phyloP scores from a whole-genome alignment of 2,797 vertebrate species.

The Poecilia gillii region DNA sequence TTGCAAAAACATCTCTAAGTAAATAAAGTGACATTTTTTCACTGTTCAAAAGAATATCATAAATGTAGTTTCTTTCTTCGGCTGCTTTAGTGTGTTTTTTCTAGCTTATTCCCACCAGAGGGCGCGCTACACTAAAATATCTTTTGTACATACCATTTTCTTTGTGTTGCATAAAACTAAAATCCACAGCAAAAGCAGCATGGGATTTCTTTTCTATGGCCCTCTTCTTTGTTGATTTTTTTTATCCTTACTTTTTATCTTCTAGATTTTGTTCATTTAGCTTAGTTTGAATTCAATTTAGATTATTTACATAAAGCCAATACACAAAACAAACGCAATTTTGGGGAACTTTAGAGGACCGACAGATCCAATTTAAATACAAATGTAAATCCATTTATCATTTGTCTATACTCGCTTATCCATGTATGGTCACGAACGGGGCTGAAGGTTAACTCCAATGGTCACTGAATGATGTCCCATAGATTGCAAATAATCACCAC shows the following conservation, averaged over 20 bases:
- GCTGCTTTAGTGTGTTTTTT: constrained; percentile 4
- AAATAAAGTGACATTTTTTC: not conserved
- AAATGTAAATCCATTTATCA: not conserved
- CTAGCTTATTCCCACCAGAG: constrained; percentile 38
- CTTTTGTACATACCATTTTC: not conserved
- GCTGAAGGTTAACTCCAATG: no score
- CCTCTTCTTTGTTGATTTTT: not conserved
- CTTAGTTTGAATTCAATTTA: not conserved
- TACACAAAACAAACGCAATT: not conserved
- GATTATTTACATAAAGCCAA: not conserved
- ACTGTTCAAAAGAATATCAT: not conserved
- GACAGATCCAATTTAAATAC: not conserved
- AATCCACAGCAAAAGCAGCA: not conserved
- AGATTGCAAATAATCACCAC: not conserved
- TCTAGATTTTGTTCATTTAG: not conserved
- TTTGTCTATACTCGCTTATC: no score
- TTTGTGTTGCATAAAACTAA: not conserved
- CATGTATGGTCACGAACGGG: no score
- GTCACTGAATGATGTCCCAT: no score
- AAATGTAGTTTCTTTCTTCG: not conserved
- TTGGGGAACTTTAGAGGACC: not conserved
- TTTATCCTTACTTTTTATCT: no score
- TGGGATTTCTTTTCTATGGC: not conserved
- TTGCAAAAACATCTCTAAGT: not conserved
- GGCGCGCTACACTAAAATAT: constrained; percentile 32